These are phyloP conservation scores for Serripes groenlandicus DNA, from an alignment of 2,888 invertebrate genomes.

Conservation along the genomic window DNA sequence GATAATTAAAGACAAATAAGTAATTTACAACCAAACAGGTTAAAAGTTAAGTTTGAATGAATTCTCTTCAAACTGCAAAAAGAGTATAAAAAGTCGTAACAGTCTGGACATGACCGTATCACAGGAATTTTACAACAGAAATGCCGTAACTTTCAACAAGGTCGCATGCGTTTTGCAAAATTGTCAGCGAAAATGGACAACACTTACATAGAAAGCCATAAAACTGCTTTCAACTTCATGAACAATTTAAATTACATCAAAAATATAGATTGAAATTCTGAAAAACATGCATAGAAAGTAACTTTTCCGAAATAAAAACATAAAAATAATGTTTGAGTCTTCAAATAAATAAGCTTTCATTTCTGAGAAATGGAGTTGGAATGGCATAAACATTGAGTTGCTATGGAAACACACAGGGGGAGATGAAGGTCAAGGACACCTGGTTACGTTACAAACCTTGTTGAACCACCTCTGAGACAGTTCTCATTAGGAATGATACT, in stretches of 20 bases:
- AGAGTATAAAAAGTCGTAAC: not conserved
- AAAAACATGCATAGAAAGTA: no score
- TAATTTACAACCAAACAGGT: not conserved
- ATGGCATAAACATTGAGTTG: no score
- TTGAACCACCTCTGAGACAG: slow-evolving; percentile 38
- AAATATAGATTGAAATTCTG: no score
- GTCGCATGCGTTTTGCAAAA: not conserved
- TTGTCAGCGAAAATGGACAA: slow-evolving; percentile 4
- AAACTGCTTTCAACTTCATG: not conserved
- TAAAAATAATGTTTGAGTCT: not conserved
- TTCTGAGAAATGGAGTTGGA: slow-evolving; percentile 4
- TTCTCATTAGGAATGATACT: slow-evolving; percentile 69
- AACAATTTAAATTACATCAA: not conserved
- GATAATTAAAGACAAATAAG: not conserved
- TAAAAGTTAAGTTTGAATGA: not conserved
- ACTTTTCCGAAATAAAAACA: no score
- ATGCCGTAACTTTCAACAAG: not conserved
- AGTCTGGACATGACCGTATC: slow-evolving; percentile 16
- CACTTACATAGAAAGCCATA: slow-evolving; percentile 1
- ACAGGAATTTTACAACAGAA: slow-evolving; percentile 7
- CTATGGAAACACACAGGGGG: slow-evolving; percentile 39
- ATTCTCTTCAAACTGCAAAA: not conserved
- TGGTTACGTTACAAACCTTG: slow-evolving; percentile 62
- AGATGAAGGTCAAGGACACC: slow-evolving; percentile 38
- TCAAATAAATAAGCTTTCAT: not conserved